Percentiles rank a stretch among this genome's conserved stretches.
phyloP scores from a whole-genome alignment of 2,888 invertebrate genomes.

The Autographa pulchrina region DNA sequence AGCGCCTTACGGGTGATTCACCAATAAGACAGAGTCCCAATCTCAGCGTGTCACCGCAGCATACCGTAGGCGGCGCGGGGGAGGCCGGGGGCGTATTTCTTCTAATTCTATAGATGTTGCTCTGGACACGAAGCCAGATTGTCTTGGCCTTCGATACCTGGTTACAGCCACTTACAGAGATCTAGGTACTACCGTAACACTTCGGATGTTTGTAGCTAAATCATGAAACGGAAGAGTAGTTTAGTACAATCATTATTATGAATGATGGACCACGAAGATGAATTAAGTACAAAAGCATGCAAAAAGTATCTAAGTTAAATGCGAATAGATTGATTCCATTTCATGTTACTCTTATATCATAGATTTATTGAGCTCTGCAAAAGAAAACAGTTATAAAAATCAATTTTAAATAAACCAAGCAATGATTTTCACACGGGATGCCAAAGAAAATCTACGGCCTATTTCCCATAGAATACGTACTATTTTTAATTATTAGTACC shows the following conservation, averaged over 20 bases:
- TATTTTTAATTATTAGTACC: not conserved
- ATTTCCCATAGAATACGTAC: conserved; percentile 10
- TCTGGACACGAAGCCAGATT: conserved; percentile 1
- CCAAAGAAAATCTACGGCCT: conserved; percentile 22
- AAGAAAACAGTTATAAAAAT: no score
- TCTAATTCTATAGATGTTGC: not conserved
- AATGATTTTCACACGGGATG: not conserved
- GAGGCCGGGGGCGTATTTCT: conserved; percentile 1
- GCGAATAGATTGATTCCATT: no score
- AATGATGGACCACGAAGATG: no score
- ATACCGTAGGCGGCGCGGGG: not conserved
- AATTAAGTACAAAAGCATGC: no score
- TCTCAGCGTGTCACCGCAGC: not conserved
- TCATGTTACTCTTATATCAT: no score
- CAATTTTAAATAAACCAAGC: not conserved
- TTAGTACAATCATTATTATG: no score
- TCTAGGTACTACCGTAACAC: no score
- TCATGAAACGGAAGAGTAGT: no score
- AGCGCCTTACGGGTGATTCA: not conserved
- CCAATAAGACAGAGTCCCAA: not conserved
- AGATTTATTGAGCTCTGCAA: no score
- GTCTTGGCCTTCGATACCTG: not conserved
- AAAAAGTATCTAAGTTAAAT: no score
- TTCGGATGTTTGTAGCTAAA: no score
- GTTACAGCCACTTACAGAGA: no score